A percentile compares a stretch with the other conserved stretches of the same genome.
Evolutionary conservation across 2,888 invertebrate genomes (phyloP).

Genomic region (Deilephila porcellus): DNA sequence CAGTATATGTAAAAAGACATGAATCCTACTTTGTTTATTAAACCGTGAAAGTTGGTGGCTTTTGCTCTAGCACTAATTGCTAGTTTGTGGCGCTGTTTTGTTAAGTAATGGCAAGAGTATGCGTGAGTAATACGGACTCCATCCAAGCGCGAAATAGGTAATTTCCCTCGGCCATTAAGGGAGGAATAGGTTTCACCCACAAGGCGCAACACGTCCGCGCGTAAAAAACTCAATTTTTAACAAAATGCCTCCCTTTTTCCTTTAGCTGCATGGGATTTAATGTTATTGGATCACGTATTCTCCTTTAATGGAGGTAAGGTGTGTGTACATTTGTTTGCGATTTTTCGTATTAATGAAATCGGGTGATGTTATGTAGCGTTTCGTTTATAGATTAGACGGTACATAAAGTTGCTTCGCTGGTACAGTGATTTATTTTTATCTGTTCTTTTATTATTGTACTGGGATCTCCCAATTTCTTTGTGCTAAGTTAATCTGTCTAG

Average conservation of each 20-base stretch:
- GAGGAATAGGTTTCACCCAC: conserved; percentile 49
- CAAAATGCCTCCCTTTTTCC: conserved; percentile 13
- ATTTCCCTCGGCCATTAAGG: conserved; percentile 62
- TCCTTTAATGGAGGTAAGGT: not conserved
- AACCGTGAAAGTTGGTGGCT: not conserved
- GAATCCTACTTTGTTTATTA: not conserved
- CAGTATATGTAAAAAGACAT: no score
- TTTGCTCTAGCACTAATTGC: conserved; percentile 41
- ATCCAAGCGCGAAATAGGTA: conserved; percentile 65
- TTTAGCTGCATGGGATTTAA: conserved; percentile 30
- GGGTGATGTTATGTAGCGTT: not conserved
- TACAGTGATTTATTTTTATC: no score
- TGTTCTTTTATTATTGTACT: no score
- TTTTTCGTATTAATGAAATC: not conserved
- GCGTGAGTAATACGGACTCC: conserved; percentile 55
- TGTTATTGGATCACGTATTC: conserved; percentile 52
- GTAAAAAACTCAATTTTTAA: conserved; percentile 54
- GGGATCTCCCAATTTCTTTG: no score
- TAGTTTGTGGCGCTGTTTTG: conserved; percentile 43
- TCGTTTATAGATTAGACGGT: no score
- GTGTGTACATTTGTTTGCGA: not conserved
- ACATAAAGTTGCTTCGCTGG: no score
- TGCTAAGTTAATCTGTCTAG: no score
- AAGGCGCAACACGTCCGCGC: conserved; percentile 49
- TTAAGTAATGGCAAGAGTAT: conserved; percentile 49